Conservation (phyloP, 2,113 vertebrate genomes). For the Candoia aspera region DNA sequence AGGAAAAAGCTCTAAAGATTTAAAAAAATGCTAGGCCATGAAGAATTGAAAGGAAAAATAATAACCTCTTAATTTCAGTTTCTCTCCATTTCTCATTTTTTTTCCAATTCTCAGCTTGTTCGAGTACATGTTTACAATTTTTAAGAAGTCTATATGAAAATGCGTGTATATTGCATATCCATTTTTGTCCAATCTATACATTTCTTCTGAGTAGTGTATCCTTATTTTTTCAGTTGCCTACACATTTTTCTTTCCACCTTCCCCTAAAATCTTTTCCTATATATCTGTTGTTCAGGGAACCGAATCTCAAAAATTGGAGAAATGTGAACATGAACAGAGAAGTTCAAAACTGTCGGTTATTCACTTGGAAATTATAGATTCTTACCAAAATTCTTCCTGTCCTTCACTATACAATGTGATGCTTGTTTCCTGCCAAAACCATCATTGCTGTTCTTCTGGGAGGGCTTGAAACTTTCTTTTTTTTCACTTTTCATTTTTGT, state of each 20-base stretch:
- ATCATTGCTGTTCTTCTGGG: background rate
- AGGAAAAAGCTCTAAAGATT: background rate
- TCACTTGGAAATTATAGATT: background rate
- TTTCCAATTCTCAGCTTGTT: background rate
- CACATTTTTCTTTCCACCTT: background rate
- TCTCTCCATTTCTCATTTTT: background rate
- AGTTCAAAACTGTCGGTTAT: background rate
- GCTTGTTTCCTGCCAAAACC: background rate
- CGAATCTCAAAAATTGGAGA: background rate
- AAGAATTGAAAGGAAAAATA: background rate
- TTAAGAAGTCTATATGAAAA: background rate
- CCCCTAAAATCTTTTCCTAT: background rate
- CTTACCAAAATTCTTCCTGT: background rate
- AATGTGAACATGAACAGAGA: background rate
- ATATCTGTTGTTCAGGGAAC: background rate
- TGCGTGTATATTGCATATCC: background rate
- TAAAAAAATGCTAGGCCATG: background rate
- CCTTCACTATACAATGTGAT: background rate
- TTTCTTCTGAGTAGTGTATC: background rate
- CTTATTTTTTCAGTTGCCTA: background rate
- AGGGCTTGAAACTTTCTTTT: constrained; percentile 9
- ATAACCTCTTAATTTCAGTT: background rate
- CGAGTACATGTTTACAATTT: background rate
- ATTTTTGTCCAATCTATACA: background rate
- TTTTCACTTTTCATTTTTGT: background rate